phyloP scores from a whole-genome alignment of 64 coral and sea anemone species.

The Hydrozoanthus tunicans region DNA sequence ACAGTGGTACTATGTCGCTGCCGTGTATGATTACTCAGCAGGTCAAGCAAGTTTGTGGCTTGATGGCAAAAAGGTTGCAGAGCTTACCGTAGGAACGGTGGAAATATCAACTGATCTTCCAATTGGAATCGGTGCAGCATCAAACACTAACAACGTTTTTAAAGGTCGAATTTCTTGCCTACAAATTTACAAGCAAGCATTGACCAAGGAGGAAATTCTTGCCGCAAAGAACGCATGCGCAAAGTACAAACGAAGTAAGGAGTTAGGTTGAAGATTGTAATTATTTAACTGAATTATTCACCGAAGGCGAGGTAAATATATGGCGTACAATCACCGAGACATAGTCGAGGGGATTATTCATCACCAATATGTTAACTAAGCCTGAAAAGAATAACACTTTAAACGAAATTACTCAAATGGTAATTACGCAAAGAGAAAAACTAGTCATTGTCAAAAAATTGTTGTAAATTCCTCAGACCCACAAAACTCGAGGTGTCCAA shows the following conservation, averaged over 20 bases:
- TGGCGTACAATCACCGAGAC: no score
- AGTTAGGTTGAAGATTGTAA: no score
- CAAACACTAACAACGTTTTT: not conserved
- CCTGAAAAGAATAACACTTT: no score
- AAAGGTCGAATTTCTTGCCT: constrained; percentile 31
- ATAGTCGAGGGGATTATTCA: no score
- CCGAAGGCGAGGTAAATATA: no score
- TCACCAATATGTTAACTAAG: no score
- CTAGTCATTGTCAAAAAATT: no score
- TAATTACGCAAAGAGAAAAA: no score
- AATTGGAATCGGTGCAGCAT: not conserved
- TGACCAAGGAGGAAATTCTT: not conserved
- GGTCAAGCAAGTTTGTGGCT: constrained; percentile 54
- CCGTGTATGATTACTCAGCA: constrained; percentile 62
- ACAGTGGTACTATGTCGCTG: constrained; percentile 61
- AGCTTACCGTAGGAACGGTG: constrained; percentile 29
- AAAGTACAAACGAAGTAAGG: constrained; percentile 14
- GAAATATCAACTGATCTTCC: not conserved
- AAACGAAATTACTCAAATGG: no score
- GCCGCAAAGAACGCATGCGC: constrained; percentile 3
- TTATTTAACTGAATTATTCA: no score
- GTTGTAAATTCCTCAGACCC: no score
- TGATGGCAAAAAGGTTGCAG: constrained; percentile 24
- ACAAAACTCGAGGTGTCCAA: no score
- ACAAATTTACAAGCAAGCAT: constrained; percentile 12